Evolutionary conservation across 2,888 invertebrate species (phyloP), one percentile per base, ranked within the genome.

Genomic region (Hydriomena furcata): DNA sequence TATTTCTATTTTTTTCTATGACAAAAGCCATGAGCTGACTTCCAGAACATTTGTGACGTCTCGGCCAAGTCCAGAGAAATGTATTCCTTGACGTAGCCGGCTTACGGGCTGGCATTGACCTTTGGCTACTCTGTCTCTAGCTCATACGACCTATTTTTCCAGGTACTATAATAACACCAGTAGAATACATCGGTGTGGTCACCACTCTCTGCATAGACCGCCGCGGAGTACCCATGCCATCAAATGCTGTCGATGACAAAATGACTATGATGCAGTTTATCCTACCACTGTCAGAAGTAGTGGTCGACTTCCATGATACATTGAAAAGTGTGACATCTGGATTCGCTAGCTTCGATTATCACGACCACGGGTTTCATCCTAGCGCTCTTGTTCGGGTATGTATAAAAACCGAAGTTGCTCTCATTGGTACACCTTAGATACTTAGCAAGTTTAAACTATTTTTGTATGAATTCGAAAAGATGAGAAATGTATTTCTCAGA

Each of bases 331-430:
- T 97, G 10, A 95, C 96, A 1, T 98, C 98, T 0, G 99, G 99
- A 21, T 99, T 97, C 86, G 99, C 98, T 0, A 97, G 97, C 76
- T 98, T 98, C 75, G 97, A 97, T 81, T 98, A 98, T 73, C 97
- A 98, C 80, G 95, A 97, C 73, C 83, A 93, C 68, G 98, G 97
- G 1, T 99, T 95, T 80, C 93, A 95, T 71, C 74, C 77, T 55
- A 94, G 98, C 54, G 89, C 94, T 51, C 89, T 99, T 66, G 94
- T 95, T 0, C 96, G 96, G 81, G 95, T 97, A 79, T 87, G 89
- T 71, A 30, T 45, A 1, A 10, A 32, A 7, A 31, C 3, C 2
- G 10, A 17, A 5, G 21, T 27, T 12, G 1, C 1, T 24, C 5
- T 6, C 4, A 6, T 24, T 24, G 7, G 7, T 24, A 5, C 7